A percentile compares a stretch with the other conserved stretches of the same genome.
These are phyloP conservation scores for Mustelus asterias DNA, from an alignment of 2,113 vertebrate genomes.

Conservation along the genomic window DNA sequence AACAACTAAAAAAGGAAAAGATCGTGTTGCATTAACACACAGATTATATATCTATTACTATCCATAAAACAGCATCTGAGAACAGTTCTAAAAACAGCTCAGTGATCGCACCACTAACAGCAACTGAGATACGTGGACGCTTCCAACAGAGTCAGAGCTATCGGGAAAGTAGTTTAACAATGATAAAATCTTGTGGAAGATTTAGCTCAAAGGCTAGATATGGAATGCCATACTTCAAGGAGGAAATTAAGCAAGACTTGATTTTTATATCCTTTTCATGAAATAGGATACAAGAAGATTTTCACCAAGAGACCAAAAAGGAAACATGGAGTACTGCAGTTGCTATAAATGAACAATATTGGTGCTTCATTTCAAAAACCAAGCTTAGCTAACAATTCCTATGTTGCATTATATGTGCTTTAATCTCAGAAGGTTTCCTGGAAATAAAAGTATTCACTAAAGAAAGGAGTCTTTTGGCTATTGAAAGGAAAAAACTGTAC, in stretches of 20 bases:
- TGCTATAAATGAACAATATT: neutral
- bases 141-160: neutral
- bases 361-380: neutral
- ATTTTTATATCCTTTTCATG: neutral
- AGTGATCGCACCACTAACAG: neutral
- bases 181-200: neutral
- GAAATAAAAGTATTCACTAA: neutral
- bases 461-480: neutral
- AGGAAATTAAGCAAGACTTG: neutral
- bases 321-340: neutral
- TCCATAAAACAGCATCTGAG: neutral
- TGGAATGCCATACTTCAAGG: neutral
- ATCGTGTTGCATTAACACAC: constrained; percentile 29
- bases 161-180: neutral
- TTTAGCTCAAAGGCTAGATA: neutral
- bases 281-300: neutral
- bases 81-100: neutral
- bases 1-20: constrained; percentile 35
- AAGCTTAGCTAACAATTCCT: constrained; percentile 16
- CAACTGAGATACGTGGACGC: neutral
- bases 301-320: neutral
- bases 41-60: constrained; percentile 21
- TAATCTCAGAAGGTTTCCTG: constrained; percentile 6
- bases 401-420: neutral
- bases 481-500: neutral